These are phyloP conservation scores for Dallia pectoralis DNA, from an alignment of 2,797 vertebrate genomes.

Conservation along the genomic window DNA sequence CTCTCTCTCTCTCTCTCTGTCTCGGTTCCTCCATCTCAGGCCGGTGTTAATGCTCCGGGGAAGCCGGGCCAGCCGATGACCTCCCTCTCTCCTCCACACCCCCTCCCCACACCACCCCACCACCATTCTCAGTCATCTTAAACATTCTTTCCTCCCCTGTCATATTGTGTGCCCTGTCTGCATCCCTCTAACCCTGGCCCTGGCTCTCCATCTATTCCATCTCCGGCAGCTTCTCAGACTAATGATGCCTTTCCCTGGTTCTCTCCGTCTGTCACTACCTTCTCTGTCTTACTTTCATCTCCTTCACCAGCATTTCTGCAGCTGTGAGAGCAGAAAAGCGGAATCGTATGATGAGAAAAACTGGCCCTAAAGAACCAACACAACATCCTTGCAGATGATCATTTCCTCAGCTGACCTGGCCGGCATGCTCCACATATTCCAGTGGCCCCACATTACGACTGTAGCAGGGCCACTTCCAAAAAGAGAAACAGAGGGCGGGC, in stretches of 20 bases:
- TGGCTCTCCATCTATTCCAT: constrained; percentile 30
- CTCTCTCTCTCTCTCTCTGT: constrained; percentile 17
- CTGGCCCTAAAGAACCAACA: no score
- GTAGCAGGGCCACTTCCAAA: constrained; percentile 12
- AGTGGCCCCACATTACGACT: constrained; percentile 21
- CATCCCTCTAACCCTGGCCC: constrained; percentile 55
- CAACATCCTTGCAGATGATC: background rate
- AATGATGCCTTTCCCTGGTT: constrained; percentile 12
- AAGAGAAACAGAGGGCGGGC: background rate
- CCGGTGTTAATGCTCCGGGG: constrained; percentile 71
- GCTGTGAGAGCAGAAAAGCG: no score
- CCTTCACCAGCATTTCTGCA: background rate
- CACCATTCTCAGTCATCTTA: constrained; percentile 70
- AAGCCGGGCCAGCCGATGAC: constrained; percentile 60
- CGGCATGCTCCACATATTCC: constrained; percentile 17
- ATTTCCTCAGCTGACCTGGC: constrained; percentile 18
- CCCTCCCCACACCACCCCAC: constrained; percentile 53
- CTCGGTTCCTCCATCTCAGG: constrained; percentile 66
- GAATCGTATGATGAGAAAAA: background rate
- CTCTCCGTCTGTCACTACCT: constrained; percentile 3
- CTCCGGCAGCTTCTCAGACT: constrained; percentile 9
- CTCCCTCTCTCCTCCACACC: constrained; percentile 41
- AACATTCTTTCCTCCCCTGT: constrained; percentile 83
- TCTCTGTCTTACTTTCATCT: constrained; percentile 29
- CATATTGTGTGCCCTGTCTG: constrained; percentile 75